These are phyloP conservation scores for Pygmarrhopalites habei DNA, from an alignment of 1,140 invertebrate species.

Conservation along the genomic window DNA sequence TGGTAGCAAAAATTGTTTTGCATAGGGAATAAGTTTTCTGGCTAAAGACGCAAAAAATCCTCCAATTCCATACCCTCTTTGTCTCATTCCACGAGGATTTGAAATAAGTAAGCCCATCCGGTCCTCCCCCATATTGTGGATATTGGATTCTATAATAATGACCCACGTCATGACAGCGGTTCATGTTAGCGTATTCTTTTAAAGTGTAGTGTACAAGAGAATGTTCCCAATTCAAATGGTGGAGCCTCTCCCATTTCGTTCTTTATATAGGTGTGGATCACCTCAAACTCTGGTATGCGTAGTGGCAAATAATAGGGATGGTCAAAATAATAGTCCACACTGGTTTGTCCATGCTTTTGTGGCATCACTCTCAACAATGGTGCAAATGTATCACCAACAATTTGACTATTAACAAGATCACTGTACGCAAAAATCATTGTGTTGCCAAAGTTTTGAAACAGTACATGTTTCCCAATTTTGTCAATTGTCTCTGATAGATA, in stretches of 20 bases:
- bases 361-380: slow-evolving; percentile 35
- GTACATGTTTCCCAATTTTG: no score
- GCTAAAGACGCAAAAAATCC: slow-evolving; percentile 9
- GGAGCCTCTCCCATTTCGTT: slow-evolving; percentile 9
- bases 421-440: slow-evolving; percentile 43
- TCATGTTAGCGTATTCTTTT: neutral
- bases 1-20: neutral
- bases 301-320: slow-evolving; percentile 12
- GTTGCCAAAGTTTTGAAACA: no score
- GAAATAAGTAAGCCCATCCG: neutral
- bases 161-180: neutral
- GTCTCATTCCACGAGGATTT: neutral
- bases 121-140: neutral
- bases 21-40: slow-evolving; percentile 3
- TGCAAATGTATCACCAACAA: slow-evolving; percentile 42
- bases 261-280: slow-evolving; percentile 17
- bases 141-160: neutral
- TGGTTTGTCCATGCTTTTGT: neutral
- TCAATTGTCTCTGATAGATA: no score
- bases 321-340: slow-evolving; percentile 11
- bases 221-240: slow-evolving; percentile 16
- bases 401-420: slow-evolving; percentile 42
- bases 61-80: slow-evolving; percentile 10
- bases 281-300: slow-evolving; percentile 9
- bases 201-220: slow-evolving; percentile 21